Base-by-base conservation (phyloP, 2,113 vertebrate species). In the Falcunculus frontatus region DNA sequence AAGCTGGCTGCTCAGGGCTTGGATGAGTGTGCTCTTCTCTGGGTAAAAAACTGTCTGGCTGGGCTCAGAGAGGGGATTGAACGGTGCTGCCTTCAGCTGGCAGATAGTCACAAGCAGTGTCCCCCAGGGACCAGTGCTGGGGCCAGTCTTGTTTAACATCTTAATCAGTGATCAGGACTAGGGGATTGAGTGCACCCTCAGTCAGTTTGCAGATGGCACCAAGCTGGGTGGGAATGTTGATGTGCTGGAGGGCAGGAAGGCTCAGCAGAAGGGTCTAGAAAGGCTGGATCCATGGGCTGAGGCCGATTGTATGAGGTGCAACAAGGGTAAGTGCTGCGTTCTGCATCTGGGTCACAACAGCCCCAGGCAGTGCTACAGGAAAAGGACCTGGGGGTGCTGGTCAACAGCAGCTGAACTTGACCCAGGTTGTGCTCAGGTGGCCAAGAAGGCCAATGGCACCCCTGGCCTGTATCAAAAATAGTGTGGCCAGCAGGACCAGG, bases 21-120 rank as follows among this genome's bases (percentile, higher is more conserved):
- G n/a, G 29, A 46, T 47, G 13, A 16, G 13, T 0, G 1, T 56
- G n/a, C n/a, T 21, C 16, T 68, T 39, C 6, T 47, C 50, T 56
- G 41, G 10, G 27, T 56, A 16, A 67, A 80, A 46, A 26, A 3
- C 35, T 25, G 13, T 17, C 33, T 56, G 62, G 8, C 41, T 81
- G 41, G 27, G 29, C 41, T 56, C n/a, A 26, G n/a, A 39, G 42
- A 33, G 27, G 10, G 7, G 8, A 0, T 0, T 47, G 21, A 46
- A 8, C 26, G 26, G 18, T 55, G 77, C 33, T 67, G 52, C 41
- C 21, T 81, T 32, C 78, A 39, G 41, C 41, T 56, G 52, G n/a
- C 17, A 56, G 26, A 26, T 3, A 7, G 50, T 8, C 41, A 46
- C 47, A 67, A 30, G 53, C 12, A 6, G 76, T 18, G 13, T 25